phyloP scores from a whole-genome alignment of 2,797 vertebrate species.

The Pangasius macronema region DNA sequence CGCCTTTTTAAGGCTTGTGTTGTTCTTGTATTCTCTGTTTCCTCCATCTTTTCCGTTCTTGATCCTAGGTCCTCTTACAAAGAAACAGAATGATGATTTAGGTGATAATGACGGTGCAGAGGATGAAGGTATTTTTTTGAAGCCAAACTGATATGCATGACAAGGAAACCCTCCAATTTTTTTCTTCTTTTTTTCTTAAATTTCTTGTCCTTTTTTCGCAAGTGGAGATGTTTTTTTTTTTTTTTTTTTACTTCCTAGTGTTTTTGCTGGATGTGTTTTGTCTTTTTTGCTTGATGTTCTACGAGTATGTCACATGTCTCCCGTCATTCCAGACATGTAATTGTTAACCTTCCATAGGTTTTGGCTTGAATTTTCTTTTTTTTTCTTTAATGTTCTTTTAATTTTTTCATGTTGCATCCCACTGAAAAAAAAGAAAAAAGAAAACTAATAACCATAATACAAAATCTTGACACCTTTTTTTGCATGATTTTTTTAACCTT shows the following conservation, averaged over 20 bases:
- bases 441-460: constrained; percentile 85
- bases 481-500: constrained; percentile 89
- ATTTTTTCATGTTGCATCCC: constrained; percentile 95
- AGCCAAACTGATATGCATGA: constrained; percentile 98
- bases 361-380: constrained; percentile 79
- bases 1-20: constrained; percentile 87
- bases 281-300: constrained; percentile 98
- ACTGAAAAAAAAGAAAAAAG: constrained; percentile 78
- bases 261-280: constrained; percentile 98
- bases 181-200: constrained; percentile 96
- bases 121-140: constrained; percentile 97
- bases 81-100: constrained; percentile 99
- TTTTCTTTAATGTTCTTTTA: constrained; percentile 65
- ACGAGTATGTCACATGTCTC: constrained; percentile 77
- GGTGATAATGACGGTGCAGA: constrained; percentile 99
- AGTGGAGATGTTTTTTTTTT: constrained; percentile 82
- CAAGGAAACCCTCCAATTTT: constrained; percentile 86
- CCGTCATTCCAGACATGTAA: constrained; percentile 72
- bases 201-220: constrained; percentile 97
- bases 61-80: constrained; percentile 99
- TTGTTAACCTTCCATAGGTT: constrained; percentile 74
- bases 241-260: constrained; percentile 87
- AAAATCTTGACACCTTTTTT: constrained; percentile 84
- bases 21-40: constrained; percentile 90
- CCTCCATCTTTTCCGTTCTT: constrained; percentile 97